phyloP scores from a whole-genome alignment of 1,140 invertebrate genomes.

The Acromyrmex heyeri region DNA sequence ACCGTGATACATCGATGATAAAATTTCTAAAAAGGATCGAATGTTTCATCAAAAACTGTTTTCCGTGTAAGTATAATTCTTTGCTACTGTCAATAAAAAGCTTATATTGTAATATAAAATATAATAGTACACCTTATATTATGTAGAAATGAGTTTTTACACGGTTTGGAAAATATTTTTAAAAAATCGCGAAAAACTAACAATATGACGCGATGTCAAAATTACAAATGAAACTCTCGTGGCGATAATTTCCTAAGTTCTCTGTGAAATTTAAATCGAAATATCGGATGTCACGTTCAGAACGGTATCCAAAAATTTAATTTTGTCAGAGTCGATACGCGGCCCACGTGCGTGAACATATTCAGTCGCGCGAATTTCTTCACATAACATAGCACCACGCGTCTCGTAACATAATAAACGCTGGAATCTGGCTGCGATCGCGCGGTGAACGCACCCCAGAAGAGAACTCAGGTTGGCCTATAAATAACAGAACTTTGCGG shows the following conservation, averaged over 20 bases:
- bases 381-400: slow-evolving; percentile 7
- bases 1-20: slow-evolving; percentile 15
- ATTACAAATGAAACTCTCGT: no score
- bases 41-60: not conserved
- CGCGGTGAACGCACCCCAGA: slow-evolving; percentile 61
- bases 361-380: slow-evolving; percentile 26
- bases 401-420: slow-evolving; percentile 40
- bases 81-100: not conserved
- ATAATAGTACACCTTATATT: not conserved
- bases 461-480: slow-evolving; percentile 65
- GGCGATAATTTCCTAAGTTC: not conserved
- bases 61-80: not conserved
- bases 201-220: not conserved
- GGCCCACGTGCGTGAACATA: slow-evolving; percentile 26
- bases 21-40: not conserved
- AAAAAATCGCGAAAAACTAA: not conserved
- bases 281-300: slow-evolving; percentile 21
- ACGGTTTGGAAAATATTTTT: not conserved
- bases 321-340: slow-evolving; percentile 10
- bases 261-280: slow-evolving; percentile 7
- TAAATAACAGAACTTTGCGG: slow-evolving; percentile 73
- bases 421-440: slow-evolving; percentile 63
- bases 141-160: not conserved
- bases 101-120: not conserved
- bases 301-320: slow-evolving; percentile 27